Conservation (phyloP, 2,113 vertebrate genomes). For the Elanus axillaris region DNA sequence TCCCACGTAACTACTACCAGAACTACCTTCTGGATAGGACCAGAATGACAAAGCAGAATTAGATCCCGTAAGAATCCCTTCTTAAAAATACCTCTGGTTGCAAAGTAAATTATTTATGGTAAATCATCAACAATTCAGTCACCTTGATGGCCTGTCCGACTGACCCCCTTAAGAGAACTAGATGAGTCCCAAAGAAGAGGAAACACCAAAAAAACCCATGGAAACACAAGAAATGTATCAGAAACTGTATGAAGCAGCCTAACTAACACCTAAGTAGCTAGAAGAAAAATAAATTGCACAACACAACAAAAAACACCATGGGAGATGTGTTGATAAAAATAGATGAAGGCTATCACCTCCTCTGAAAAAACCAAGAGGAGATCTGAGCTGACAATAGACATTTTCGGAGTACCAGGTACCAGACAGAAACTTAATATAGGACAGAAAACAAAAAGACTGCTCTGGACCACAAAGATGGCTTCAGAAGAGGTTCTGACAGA, state of each 20-base stretch:
- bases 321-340: not conserved
- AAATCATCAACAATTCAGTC: too few relatives aligned
- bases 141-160: too few relatives aligned
- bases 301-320: not conserved
- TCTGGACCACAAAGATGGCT: not conserved
- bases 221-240: too few relatives aligned
- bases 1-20: too few relatives aligned
- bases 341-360: not conserved
- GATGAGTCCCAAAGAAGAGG: not conserved
- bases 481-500: not conserved
- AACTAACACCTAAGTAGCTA: not conserved
- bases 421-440: not conserved
- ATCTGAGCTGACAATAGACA: not conserved
- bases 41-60: too few relatives aligned
- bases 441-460: not conserved
- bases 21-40: too few relatives aligned
- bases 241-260: not conserved
- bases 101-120: too few relatives aligned
- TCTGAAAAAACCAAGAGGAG: not conserved
- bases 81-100: too few relatives aligned
- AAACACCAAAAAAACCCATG: not conserved
- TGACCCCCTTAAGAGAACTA: too few relatives aligned
- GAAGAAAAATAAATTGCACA: not conserved
- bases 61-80: too few relatives aligned
- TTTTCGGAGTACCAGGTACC: not conserved